These are phyloP conservation scores for Platichthys flesus DNA, from an alignment of 2,113 vertebrate genomes.

Conservation along the genomic window DNA sequence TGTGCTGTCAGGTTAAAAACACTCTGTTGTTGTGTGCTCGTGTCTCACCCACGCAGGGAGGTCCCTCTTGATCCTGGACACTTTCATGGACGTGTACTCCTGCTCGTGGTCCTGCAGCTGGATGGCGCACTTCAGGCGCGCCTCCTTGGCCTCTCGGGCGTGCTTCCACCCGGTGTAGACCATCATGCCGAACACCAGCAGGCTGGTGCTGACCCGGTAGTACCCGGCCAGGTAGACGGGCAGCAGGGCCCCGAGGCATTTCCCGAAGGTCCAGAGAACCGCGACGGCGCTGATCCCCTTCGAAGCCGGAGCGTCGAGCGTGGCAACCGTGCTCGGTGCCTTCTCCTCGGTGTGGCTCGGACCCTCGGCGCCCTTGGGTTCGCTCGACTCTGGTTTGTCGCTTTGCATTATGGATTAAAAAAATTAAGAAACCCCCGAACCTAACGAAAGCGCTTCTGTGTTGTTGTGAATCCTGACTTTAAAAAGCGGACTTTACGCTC, in stretches of 20 bases:
- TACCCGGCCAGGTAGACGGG: conserved; percentile 90
- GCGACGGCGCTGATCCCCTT: conserved; percentile 77
- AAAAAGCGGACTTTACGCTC: background rate
- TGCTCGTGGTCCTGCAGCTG: conserved; percentile 82
- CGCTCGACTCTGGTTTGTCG: conserved; percentile 59
- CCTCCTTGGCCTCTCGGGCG: conserved; percentile 85
- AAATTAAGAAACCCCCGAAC: too few relatives aligned
- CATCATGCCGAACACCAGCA: conserved; percentile 87
- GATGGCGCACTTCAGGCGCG: conserved; percentile 82
- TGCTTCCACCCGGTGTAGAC: conserved; percentile 91
- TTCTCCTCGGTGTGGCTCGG: conserved; percentile 37
- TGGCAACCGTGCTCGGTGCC: background rate
- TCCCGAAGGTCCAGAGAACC: conserved; percentile 86
- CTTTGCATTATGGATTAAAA: conserved; percentile 43
- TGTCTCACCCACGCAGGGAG: conserved; percentile 88
- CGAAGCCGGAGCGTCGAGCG: background rate
- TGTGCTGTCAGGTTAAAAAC: background rate
- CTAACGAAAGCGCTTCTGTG: too few relatives aligned
- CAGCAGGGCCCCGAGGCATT: conserved; percentile 87
- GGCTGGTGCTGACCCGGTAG: conserved; percentile 87
- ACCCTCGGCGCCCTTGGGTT: conserved; percentile 30
- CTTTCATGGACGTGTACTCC: conserved; percentile 66
- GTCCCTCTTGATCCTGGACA: conserved; percentile 81
- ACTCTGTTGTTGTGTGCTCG: background rate
- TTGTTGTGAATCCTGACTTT: too few relatives aligned